phyloP scores from a whole-genome alignment of 2,888 invertebrate genomes.

The Orthosia cruda region DNA sequence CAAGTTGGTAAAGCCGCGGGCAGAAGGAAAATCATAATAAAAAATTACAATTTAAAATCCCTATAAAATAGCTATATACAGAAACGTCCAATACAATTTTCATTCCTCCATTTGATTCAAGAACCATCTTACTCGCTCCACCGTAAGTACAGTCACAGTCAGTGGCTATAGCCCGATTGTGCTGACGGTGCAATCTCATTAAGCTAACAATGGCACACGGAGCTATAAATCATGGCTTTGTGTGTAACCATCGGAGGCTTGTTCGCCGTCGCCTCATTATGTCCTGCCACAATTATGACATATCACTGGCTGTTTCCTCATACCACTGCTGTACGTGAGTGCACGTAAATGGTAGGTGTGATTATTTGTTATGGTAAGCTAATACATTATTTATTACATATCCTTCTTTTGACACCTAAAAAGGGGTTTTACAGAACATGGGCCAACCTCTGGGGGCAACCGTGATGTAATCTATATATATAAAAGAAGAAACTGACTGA shows the following conservation, averaged over 20 bases:
- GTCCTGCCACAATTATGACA: conserved; percentile 78
- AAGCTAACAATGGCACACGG: conserved; percentile 84
- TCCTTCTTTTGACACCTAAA: neutral
- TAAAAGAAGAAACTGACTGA: too few species aligned
- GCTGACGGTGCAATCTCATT: conserved; percentile 88
- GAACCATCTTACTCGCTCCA: conserved; percentile 22
- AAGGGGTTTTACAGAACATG: too few species aligned
- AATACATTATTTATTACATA: neutral
- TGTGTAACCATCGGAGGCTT: conserved; percentile 78
- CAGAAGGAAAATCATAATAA: too few species aligned
- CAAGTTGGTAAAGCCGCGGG: too few species aligned
- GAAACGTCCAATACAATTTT: neutral
- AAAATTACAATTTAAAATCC: too few species aligned
- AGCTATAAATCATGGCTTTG: conserved; percentile 87
- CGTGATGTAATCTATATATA: neutral
- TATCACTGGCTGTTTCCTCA: conserved; percentile 69
- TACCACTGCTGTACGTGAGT: conserved; percentile 28
- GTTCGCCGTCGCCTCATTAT: conserved; percentile 48
- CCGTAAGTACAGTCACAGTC: conserved; percentile 39
- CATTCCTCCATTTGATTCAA: conserved; percentile 46
- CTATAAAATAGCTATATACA: too few species aligned
- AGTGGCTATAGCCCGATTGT: conserved; percentile 71
- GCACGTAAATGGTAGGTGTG: conserved; percentile 13
- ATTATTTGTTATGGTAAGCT: conserved; percentile 8
- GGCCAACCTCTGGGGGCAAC: neutral